These are phyloP conservation scores for Peromyscus aztecus DNA, from an alignment of 2,797 vertebrate genomes.

Conservation along the genomic window DNA sequence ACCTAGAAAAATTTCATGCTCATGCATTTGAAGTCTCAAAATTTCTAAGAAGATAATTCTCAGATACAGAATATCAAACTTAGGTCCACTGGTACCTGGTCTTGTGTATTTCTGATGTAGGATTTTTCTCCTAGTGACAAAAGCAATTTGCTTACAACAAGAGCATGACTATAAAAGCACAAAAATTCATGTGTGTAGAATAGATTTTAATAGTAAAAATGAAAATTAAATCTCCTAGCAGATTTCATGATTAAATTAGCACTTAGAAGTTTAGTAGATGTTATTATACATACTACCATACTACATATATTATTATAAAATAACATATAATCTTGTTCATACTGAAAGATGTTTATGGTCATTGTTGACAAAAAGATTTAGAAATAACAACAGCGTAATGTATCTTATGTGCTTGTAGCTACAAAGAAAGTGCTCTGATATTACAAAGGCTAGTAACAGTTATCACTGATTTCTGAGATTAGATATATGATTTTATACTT, in stretches of 20 bases:
- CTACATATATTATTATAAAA: background rate
- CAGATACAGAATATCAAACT: background rate
- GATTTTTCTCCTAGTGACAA: constrained; percentile 14
- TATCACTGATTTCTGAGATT: background rate
- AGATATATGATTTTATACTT: background rate
- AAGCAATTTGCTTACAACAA: background rate
- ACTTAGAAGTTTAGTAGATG: background rate
- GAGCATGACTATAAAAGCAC: background rate
- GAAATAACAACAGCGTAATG: background rate
- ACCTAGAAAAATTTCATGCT: background rate
- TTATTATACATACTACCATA: background rate
- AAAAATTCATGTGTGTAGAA: background rate
- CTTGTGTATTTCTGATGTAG: background rate
- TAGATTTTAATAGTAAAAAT: constrained; percentile 29
- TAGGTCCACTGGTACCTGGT: background rate
- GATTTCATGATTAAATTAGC: background rate
- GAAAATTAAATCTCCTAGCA: background rate
- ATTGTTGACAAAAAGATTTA: background rate
- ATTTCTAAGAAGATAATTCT: background rate
- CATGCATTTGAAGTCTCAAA: background rate
- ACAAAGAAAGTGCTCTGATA: background rate
- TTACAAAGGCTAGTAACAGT: background rate
- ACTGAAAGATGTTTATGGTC: background rate
- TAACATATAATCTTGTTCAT: background rate
- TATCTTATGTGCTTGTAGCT: background rate